These are phyloP conservation scores for Gallinago solitaria DNA, from an alignment of 2,797 vertebrate genomes.

Conservation along the genomic window DNA sequence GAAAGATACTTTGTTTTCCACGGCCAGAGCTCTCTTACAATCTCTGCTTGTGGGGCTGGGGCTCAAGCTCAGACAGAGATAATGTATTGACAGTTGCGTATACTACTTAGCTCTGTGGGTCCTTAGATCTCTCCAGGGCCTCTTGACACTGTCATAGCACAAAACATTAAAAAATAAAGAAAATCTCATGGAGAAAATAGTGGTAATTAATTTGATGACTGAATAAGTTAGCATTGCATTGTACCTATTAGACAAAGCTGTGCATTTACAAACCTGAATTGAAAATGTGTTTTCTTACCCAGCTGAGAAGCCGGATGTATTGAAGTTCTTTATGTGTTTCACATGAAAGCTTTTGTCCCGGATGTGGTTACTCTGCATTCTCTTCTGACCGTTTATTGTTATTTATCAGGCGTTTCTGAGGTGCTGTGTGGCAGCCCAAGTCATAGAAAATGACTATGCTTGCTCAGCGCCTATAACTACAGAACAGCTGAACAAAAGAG, in stretches of 20 bases:
- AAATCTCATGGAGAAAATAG: not conserved
- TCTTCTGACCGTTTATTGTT: not conserved
- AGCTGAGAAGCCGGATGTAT: not conserved
- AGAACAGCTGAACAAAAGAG: not conserved
- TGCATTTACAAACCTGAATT: not conserved
- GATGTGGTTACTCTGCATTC: not conserved
- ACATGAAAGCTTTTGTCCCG: not conserved
- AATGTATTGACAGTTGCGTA: fast-evolving
- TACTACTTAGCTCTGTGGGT: not conserved
- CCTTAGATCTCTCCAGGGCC: not conserved
- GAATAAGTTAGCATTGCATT: not conserved
- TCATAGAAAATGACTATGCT: not conserved
- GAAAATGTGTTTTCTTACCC: not conserved
- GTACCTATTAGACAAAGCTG: not conserved
- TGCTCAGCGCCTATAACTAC: not conserved
- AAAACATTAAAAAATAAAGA: not conserved
- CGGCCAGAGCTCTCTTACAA: not conserved
- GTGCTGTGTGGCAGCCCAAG: not conserved
- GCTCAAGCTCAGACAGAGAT: not conserved
- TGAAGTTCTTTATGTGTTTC: not conserved
- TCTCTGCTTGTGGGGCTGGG: not conserved
- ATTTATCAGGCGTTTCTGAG: not conserved
- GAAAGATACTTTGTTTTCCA: not conserved
- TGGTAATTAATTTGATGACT: not conserved
- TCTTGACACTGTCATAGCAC: not conserved